phyloP scores from a whole-genome alignment of 2,113 vertebrate genomes.

The Oreochromis aureus region DNA sequence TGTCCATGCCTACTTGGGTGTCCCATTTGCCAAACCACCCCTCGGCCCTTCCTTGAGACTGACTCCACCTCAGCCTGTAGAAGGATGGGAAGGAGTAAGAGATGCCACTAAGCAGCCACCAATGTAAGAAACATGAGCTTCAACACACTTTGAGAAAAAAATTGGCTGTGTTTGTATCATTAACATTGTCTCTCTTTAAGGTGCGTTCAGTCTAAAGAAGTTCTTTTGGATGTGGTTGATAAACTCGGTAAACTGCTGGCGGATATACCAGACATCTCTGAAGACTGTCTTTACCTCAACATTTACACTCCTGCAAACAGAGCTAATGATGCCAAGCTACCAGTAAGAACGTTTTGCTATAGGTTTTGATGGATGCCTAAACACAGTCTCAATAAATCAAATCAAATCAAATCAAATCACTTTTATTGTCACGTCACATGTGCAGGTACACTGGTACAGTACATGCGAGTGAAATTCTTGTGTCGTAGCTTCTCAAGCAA shows the following conservation, averaged over 20 bases:
- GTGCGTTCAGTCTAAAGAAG: conserved; percentile 46
- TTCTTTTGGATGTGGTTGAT: fast-evolving
- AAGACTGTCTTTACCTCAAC: conserved; percentile 75
- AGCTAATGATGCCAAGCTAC: conserved; percentile 53
- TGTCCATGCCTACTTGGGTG: conserved; percentile 75
- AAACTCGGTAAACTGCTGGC: fast-evolving
- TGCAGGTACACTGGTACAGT: too few species aligned
- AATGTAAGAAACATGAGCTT: too few species aligned
- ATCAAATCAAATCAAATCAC: too few species aligned
- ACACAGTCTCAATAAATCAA: neutral
- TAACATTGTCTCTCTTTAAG: conserved; percentile 21
- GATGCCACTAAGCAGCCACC: too few species aligned
- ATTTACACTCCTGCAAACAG: conserved; percentile 65
- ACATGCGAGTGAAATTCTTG: too few species aligned
- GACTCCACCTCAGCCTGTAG: conserved; percentile 71
- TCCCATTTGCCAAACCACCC: conserved; percentile 83
- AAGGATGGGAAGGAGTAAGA: conserved; percentile 64
- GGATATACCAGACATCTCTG: conserved; percentile 38
- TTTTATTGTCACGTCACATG: too few species aligned
- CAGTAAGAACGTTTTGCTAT: conserved; percentile 49
- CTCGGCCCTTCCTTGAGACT: conserved; percentile 74
- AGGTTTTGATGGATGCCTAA: neutral
- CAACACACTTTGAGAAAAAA: too few species aligned
- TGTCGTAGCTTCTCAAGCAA: too few species aligned
- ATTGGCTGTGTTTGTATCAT: neutral